Percentiles rank a stretch among this genome's conserved stretches.
phyloP scores from a whole-genome alignment of 2,113 vertebrate genomes.

The Tursiops truncatus region DNA sequence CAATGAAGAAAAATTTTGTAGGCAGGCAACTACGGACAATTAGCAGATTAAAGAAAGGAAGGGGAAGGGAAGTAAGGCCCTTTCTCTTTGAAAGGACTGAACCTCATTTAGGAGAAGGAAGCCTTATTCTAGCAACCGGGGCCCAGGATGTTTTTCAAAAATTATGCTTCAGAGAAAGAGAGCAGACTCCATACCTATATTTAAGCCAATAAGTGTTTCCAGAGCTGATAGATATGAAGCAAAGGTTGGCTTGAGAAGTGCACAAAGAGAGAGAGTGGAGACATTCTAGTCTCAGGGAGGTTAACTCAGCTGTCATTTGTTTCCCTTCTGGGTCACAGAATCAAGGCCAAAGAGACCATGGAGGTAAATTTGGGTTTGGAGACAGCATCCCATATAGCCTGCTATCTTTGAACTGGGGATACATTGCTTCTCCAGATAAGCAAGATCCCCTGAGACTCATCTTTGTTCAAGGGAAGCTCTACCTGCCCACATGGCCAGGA shows the following conservation, averaged over 20 bases:
- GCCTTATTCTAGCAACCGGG: neutral
- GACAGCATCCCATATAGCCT: neutral
- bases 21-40: neutral
- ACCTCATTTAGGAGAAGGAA: neutral
- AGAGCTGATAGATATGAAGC: neutral
- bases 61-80: accelerated
- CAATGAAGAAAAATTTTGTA: neutral
- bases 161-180: neutral
- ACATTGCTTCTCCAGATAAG: neutral
- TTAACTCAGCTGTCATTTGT: neutral
- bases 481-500: no score
- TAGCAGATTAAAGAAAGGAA: neutral
- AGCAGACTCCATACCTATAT: neutral
- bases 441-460: neutral
- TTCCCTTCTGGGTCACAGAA: neutral
- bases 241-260: neutral
- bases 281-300: neutral
- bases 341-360: neutral
- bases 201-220: neutral
- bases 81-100: neutral
- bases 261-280: neutral
- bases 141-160: neutral
- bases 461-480: neutral
- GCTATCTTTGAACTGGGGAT: neutral
- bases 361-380: no score